Percentiles rank a stretch among this genome's conserved stretches.
phyloP scores from a whole-genome alignment of 2,888 invertebrate species.

The Tachina fera region DNA sequence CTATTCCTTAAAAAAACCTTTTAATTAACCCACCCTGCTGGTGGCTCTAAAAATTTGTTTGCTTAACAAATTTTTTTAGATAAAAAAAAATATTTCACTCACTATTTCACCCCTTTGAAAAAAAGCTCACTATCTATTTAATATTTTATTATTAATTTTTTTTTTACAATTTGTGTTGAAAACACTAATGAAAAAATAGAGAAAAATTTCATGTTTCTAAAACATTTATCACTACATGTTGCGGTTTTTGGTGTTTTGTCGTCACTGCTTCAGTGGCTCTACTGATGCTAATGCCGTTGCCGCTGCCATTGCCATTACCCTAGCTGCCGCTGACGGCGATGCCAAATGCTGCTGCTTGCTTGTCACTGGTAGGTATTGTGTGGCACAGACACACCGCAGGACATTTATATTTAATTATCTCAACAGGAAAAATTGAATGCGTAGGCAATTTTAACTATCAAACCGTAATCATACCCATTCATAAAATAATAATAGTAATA shows the following conservation, averaged over 20 bases:
- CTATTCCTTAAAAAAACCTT: no score
- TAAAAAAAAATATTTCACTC: no score
- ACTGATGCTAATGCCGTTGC: background rate
- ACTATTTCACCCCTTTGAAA: no score
- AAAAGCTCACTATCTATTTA: background rate
- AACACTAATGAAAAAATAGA: slow-evolving; percentile 40
- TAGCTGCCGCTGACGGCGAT: background rate
- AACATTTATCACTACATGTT: slow-evolving; percentile 62
- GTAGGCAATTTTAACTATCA: slow-evolving; percentile 63
- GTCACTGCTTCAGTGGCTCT: slow-evolving; percentile 8
- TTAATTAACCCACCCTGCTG: no score
- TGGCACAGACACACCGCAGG: slow-evolving; percentile 68
- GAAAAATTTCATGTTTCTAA: slow-evolving; percentile 31
- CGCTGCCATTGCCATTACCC: no score
- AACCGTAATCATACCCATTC: slow-evolving; percentile 65
- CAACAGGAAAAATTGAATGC: slow-evolving; percentile 65
- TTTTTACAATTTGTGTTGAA: slow-evolving; percentile 3
- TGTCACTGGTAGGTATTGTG: slow-evolving; percentile 33
- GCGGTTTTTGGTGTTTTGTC: slow-evolving; percentile 63
- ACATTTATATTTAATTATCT: slow-evolving; percentile 72
- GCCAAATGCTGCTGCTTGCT: background rate
- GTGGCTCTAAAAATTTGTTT: no score
- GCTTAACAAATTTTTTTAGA: no score
- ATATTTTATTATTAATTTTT: background rate
- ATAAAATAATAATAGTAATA: slow-evolving; percentile 41